These are phyloP conservation scores for Euclidia mi DNA, from an alignment of 2,888 invertebrate genomes.

Conservation along the genomic window DNA sequence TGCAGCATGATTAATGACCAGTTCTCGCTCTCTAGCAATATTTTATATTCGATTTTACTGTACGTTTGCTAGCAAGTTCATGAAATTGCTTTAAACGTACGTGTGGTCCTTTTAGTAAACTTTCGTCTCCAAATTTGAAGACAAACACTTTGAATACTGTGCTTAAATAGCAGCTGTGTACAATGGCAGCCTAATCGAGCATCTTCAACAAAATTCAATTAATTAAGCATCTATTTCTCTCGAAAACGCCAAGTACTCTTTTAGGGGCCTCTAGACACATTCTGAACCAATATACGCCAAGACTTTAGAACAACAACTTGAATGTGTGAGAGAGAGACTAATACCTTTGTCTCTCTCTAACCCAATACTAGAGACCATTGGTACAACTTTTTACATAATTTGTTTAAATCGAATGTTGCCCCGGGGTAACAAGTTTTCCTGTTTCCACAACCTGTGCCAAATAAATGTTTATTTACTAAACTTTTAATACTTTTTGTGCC, in stretches of 20 bases:
- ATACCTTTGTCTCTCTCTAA: constrained; percentile 2
- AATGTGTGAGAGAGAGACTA: background rate
- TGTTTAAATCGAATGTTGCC: constrained; percentile 60
- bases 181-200: background rate
- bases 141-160: no score
- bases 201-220: constrained; percentile 17
- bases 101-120: no score
- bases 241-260: constrained; percentile 7
- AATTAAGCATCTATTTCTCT: constrained; percentile 27
- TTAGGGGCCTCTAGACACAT: background rate
- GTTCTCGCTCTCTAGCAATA: no score
- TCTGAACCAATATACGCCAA: background rate
- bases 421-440: constrained; percentile 54
- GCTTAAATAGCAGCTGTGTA: background rate
- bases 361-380: constrained; percentile 12
- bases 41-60: no score
- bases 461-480: constrained; percentile 59
- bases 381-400: constrained; percentile 59
- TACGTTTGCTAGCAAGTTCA: no score
- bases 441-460: constrained; percentile 46
- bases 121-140: no score
- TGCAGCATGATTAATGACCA: no score
- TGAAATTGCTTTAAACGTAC: no score
- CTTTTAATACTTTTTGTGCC: constrained; percentile 39
- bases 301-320: constrained; percentile 3